Evolutionary conservation across 2,888 invertebrate species (phyloP).

Genomic region (Drosophila planitibia): DNA sequence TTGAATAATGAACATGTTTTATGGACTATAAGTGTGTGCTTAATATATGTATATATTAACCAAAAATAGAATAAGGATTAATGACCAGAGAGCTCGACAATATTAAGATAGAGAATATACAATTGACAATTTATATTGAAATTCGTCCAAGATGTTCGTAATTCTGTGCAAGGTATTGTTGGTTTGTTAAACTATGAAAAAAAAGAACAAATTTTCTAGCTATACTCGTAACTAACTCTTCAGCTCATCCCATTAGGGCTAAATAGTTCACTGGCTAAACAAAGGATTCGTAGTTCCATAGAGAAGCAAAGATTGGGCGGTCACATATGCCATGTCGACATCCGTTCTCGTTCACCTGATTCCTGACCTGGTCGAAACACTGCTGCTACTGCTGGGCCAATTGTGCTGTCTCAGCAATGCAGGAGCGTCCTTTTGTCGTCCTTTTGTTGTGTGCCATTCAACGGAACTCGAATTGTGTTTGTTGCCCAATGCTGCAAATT

Average conservation of each 20-base stretch:
- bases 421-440: slow-evolving; percentile 47
- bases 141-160: background rate
- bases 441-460: slow-evolving; percentile 54
- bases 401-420: slow-evolving; percentile 42
- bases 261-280: slow-evolving; percentile 21
- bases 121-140: background rate
- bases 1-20: slow-evolving; percentile 26
- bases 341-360: slow-evolving; percentile 60
- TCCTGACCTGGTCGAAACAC: slow-evolving; percentile 46
- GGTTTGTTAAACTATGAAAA: slow-evolving; percentile 4
- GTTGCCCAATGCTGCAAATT: slow-evolving; percentile 56
- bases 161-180: background rate
- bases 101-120: background rate
- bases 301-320: slow-evolving; percentile 27
- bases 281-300: slow-evolving; percentile 2
- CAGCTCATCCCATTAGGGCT: slow-evolving; percentile 51
- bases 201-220: slow-evolving; percentile 26
- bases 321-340: slow-evolving; percentile 44
- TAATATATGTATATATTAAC: background rate
- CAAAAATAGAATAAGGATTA: background rate
- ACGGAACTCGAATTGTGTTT: slow-evolving; percentile 62
- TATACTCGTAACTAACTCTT: slow-evolving; percentile 31
- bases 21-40: background rate
- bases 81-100: background rate
- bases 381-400: slow-evolving; percentile 46